Evolutionary conservation across 2,888 invertebrate species (phyloP).

Genomic region (Limnephilus auricula): DNA sequence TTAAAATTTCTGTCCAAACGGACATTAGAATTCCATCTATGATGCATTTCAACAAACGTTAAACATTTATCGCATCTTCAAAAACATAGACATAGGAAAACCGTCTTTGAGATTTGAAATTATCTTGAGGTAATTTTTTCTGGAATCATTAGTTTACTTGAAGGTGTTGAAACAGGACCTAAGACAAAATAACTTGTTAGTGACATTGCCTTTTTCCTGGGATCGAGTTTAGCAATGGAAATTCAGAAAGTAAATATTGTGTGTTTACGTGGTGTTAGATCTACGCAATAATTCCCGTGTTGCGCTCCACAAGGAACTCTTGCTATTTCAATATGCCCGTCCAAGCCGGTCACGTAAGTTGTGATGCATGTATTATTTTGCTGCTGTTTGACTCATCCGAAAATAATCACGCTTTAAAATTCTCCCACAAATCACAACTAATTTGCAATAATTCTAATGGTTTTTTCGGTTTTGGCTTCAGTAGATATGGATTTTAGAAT

Average conservation of each 20-base stretch:
- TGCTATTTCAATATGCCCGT: slow-evolving; percentile 66
- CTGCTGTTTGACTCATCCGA: slow-evolving; percentile 45
- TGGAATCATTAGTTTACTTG: too few species aligned
- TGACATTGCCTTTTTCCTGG: neutral
- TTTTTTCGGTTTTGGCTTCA: slow-evolving; percentile 21
- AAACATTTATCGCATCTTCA: too few species aligned
- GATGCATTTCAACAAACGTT: too few species aligned
- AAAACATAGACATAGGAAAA: too few species aligned
- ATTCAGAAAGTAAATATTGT: slow-evolving; percentile 41
- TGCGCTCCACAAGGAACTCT: slow-evolving; percentile 58
- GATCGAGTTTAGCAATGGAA: neutral
- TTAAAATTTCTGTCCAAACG: too few species aligned
- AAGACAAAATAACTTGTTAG: too few species aligned
- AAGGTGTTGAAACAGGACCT: too few species aligned
- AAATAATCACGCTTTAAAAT: slow-evolving; percentile 22
- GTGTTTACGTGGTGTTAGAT: slow-evolving; percentile 54
- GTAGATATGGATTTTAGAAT: slow-evolving; percentile 1
- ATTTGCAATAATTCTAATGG: slow-evolving; percentile 20
- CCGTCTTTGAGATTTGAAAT: too few species aligned
- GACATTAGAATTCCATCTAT: too few species aligned
- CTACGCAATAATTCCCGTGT: slow-evolving; percentile 60
- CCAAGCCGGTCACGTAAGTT: slow-evolving; percentile 64
- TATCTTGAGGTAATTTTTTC: too few species aligned
- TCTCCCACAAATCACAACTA: neutral
- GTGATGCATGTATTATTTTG: slow-evolving; percentile 50